phyloP scores from a whole-genome alignment of 1,140 invertebrate genomes.

The Coelopa frigida region DNA sequence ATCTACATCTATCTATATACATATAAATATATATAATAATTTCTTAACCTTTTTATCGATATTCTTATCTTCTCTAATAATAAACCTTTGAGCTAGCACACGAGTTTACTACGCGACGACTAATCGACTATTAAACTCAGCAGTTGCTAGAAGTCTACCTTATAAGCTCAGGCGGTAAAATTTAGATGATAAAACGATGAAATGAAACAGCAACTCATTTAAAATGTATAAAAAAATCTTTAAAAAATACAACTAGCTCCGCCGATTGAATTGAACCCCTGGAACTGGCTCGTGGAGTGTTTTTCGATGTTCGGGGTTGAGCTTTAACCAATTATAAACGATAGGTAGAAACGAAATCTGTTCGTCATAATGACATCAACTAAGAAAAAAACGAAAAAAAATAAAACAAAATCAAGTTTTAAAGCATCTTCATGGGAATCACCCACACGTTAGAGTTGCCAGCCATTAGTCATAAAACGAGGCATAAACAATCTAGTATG shows the following conservation, averaged over 20 bases:
- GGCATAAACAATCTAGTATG: no score
- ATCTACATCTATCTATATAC: no score
- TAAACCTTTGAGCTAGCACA: no score
- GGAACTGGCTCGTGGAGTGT: no score
- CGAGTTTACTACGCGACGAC: conserved; percentile 6
- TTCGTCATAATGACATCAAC: background rate
- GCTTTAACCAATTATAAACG: no score
- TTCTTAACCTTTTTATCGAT: no score
- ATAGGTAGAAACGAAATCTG: background rate
- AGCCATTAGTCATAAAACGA: conserved; percentile 5
- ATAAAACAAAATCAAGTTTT: background rate
- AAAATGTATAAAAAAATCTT: conserved; percentile 1
- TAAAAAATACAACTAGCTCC: background rate
- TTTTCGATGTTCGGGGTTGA: no score
- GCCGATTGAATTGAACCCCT: no score
- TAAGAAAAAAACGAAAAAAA: conserved; percentile 1
- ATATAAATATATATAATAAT: no score
- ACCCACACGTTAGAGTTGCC: conserved; percentile 9
- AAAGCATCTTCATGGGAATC: conserved; percentile 8
- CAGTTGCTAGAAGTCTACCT: conserved; percentile 11
- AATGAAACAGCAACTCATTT: background rate
- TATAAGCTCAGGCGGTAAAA: conserved; percentile 4
- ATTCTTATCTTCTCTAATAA: no score
- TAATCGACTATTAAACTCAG: conserved; percentile 8
- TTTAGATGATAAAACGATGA: no score